These are phyloP conservation scores for Venustoraphidia nigricollis DNA, from an alignment of 2,888 invertebrate species.

Conservation along the genomic window DNA sequence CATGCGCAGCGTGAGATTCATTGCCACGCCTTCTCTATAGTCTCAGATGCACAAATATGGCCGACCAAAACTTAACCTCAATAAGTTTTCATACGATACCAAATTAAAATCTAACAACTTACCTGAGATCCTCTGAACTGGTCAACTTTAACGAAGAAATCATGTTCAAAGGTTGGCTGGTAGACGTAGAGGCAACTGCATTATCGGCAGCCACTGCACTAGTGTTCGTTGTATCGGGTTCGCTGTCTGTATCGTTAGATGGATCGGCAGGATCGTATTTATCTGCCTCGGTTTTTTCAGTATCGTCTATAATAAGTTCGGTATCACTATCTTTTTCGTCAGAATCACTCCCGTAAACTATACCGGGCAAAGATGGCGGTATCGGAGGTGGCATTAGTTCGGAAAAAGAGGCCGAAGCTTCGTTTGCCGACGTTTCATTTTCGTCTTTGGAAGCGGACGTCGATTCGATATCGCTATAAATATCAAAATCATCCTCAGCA, in stretches of 20 bases:
- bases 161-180: too few species aligned
- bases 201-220: conserved; percentile 13
- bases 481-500: conserved; percentile 37
- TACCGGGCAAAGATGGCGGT: conserved; percentile 23
- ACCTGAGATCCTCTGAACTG: too few species aligned
- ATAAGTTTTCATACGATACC: too few species aligned
- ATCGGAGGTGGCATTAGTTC: conserved; percentile 27
- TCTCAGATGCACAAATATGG: too few species aligned
- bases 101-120: too few species aligned
- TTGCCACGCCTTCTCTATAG: too few species aligned
- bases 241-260: conserved; percentile 23
- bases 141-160: too few species aligned
- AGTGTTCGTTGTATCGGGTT: conserved; percentile 7
- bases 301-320: conserved; percentile 39
- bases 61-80: too few species aligned
- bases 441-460: conserved; percentile 23
- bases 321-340: conserved; percentile 39
- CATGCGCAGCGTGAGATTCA: too few species aligned
- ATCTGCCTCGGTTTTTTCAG: conserved; percentile 24
- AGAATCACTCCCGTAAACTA: conserved; percentile 28
- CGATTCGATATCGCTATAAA: conserved; percentile 45
- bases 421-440: conserved; percentile 17
- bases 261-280: conserved; percentile 41
- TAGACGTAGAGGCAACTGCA: conserved; percentile 15
- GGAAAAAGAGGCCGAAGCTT: conserved; percentile 12